These are phyloP conservation scores for Calameuta pallipes DNA, from an alignment of 2,888 invertebrate species.

Conservation along the genomic window DNA sequence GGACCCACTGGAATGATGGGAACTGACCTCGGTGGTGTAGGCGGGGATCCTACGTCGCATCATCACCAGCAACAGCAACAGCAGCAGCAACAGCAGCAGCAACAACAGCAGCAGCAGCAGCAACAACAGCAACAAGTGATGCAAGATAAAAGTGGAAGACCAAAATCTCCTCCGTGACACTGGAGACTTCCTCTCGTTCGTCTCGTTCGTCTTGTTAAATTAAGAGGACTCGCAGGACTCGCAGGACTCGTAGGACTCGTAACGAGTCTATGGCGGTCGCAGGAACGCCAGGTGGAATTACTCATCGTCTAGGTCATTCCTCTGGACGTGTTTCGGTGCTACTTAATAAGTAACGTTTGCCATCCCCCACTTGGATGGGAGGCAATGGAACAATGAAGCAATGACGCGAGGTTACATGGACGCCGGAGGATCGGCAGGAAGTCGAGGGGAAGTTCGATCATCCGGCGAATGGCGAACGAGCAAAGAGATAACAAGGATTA, in stretches of 20 bases:
- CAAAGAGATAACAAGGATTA: not conserved
- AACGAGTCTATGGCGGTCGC: not conserved
- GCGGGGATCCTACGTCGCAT: conserved; percentile 53
- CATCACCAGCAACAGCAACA: conserved; percentile 54
- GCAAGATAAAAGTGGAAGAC: conserved; percentile 61
- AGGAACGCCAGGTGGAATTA: not conserved
- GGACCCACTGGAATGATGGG: conserved; percentile 59
- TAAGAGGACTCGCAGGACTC: too few relatives aligned
- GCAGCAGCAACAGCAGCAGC: conserved; percentile 19
- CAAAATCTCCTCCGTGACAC: conserved; percentile 66
- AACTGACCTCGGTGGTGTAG: conserved; percentile 56
- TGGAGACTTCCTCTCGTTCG: conserved; percentile 37
- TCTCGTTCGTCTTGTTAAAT: not conserved
- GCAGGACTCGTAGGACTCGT: not conserved
- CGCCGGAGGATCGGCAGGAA: too few relatives aligned
- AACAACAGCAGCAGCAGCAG: conserved; percentile 35
- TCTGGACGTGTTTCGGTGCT: too few relatives aligned
- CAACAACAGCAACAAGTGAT: conserved; percentile 57
- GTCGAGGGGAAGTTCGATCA: too few relatives aligned
- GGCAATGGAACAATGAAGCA: too few relatives aligned
- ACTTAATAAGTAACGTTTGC: too few relatives aligned
- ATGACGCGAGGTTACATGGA: too few relatives aligned
- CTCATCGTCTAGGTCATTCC: not conserved
- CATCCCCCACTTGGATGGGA: too few relatives aligned
- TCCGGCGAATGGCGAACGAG: not conserved